Evolutionary conservation across 1,140 invertebrate species (phyloP).

Genomic region (Anthonomus grandis): DNA sequence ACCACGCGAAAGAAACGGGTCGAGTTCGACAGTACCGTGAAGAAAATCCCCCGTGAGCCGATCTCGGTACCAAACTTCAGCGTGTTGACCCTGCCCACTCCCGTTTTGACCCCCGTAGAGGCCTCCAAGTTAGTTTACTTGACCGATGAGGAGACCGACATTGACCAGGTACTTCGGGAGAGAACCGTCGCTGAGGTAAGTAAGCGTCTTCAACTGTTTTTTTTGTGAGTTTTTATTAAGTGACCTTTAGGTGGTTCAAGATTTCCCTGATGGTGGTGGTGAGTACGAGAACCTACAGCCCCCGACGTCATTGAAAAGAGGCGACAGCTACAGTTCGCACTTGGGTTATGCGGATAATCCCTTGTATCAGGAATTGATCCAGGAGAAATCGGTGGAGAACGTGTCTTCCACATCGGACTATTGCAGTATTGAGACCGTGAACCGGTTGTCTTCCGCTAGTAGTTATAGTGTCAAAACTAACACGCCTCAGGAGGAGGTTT

Average conservation of each 20-base stretch:
- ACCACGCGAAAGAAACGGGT: constrained; percentile 44
- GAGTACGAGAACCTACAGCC: constrained; percentile 14
- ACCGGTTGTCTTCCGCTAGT: constrained; percentile 56
- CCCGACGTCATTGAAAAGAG: constrained; percentile 13
- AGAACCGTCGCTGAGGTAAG: constrained; percentile 4
- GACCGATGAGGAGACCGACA: constrained; percentile 58
- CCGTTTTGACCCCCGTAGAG: constrained; percentile 65
- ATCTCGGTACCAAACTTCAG: constrained; percentile 76
- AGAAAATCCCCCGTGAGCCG: constrained; percentile 63
- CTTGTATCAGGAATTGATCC: constrained; percentile 56
- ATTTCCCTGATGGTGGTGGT: constrained; percentile 10
- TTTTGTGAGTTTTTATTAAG: neutral
- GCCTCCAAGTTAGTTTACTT: constrained; percentile 67
- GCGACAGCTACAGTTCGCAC: constrained; percentile 59
- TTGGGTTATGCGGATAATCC: constrained; percentile 59
- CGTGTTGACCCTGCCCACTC: constrained; percentile 60
- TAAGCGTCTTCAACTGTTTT: neutral
- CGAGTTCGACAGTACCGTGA: constrained; percentile 43
- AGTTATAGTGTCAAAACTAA: constrained; percentile 48
- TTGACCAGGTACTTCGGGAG: constrained; percentile 8
- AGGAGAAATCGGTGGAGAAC: constrained; percentile 60
- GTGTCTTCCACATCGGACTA: constrained; percentile 72
- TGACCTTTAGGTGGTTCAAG: constrained; percentile 9
- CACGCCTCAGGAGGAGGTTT: constrained; percentile 45
- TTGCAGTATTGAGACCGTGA: constrained; percentile 67